These are phyloP conservation scores for Vultur gryphus DNA, from an alignment of 2,797 vertebrate species.

Conservation along the genomic window DNA sequence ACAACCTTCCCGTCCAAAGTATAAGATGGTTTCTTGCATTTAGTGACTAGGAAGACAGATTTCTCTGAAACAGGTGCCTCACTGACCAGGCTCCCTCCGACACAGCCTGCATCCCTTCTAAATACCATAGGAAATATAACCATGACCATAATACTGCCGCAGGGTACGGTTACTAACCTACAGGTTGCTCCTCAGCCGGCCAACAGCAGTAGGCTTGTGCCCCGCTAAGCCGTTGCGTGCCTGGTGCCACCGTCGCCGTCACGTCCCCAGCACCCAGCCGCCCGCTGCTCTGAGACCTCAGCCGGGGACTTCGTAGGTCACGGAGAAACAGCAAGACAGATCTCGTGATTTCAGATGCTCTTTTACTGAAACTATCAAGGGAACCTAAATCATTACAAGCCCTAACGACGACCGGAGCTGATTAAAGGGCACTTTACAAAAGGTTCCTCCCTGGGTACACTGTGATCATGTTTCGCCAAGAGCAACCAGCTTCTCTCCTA, in stretches of 20 bases:
- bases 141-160: rapidly evolving
- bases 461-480: not conserved
- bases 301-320: not conserved
- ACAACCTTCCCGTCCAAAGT: not conserved
- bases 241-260: rapidly evolving
- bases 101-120: not conserved
- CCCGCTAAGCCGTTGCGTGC: rapidly evolving
- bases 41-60: not conserved
- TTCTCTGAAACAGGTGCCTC: not conserved
- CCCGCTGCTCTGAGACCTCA: not conserved
- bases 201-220: not conserved
- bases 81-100: not conserved
- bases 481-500: not conserved
- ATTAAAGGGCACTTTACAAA: slow-evolving; percentile 42
- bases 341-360: not conserved
- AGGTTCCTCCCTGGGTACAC: slow-evolving; percentile 61
- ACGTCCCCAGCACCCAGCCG: rapidly evolving
- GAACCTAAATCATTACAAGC: not conserved
- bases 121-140: not conserved
- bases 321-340: not conserved
- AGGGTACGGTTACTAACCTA: not conserved
- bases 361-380: not conserved
- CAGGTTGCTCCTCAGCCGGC: not conserved
- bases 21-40: not conserved
- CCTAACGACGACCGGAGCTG: not conserved